These are phyloP conservation scores for Haliaeetus leucogaster DNA, from an alignment of 2,113 vertebrate species.

Conservation along the genomic window DNA sequence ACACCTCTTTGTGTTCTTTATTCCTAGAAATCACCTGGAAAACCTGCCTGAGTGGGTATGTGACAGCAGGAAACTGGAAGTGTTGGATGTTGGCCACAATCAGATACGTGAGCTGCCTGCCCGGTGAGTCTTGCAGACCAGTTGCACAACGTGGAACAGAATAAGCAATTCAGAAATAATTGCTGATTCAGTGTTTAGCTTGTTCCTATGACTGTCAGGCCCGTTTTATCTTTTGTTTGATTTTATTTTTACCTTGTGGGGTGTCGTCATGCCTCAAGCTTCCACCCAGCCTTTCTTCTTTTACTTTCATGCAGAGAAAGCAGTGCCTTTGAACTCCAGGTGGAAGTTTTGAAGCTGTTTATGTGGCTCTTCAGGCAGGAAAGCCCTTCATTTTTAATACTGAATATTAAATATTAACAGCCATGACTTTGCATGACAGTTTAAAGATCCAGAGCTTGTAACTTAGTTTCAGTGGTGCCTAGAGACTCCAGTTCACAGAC, in stretches of 20 bases:
- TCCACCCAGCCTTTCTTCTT: slow-evolving; percentile 42
- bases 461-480: background rate
- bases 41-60: slow-evolving; percentile 91
- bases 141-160: background rate
- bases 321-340: slow-evolving; percentile 15
- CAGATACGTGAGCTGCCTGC: slow-evolving; percentile 87
- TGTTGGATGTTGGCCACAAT: slow-evolving; percentile 92
- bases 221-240: slow-evolving; percentile 16
- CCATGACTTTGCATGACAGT: background rate
- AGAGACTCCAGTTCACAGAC: background rate
- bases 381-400: slow-evolving; percentile 23
- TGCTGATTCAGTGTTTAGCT: slow-evolving; percentile 44
- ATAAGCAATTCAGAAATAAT: slow-evolving; percentile 14
- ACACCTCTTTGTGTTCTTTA: slow-evolving; percentile 1
- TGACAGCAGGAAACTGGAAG: slow-evolving; percentile 92
- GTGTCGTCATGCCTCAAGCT: background rate
- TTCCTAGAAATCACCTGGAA: slow-evolving; percentile 87
- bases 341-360: background rate
- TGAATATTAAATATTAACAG: slow-evolving; percentile 43
- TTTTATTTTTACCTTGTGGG: slow-evolving; percentile 32
- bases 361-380: background rate
- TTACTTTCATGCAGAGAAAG: background rate
- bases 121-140: slow-evolving; percentile 77
- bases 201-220: slow-evolving; percentile 13
- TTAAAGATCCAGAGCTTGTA: background rate